phyloP scores from a whole-genome alignment of 2,797 vertebrate species.

The Enoplosus armatus region DNA sequence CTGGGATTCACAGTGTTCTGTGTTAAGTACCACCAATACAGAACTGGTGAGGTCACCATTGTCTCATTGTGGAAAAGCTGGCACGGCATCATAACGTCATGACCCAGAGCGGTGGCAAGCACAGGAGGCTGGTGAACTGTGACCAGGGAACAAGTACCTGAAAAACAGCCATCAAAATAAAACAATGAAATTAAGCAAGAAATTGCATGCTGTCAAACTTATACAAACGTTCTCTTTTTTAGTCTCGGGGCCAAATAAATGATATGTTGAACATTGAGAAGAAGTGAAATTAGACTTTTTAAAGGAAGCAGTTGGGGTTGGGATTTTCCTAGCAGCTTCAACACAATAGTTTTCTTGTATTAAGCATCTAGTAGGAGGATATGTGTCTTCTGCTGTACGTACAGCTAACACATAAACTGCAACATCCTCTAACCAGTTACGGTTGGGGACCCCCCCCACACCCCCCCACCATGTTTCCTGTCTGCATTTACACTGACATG shows the following conservation, averaged over 20 bases:
- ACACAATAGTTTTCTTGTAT: neutral
- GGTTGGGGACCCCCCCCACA: too few species aligned
- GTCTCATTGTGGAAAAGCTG: conserved; percentile 29
- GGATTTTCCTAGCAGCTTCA: neutral
- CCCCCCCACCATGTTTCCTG: too few species aligned
- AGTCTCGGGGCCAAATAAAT: neutral
- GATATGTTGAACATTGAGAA: neutral
- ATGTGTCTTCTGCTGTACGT: neutral
- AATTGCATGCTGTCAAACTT: neutral
- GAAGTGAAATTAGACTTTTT: neutral
- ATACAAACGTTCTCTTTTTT: neutral
- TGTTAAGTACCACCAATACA: conserved; percentile 56
- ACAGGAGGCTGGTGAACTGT: conserved; percentile 59
- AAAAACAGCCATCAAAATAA: neutral
- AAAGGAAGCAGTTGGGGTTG: neutral
- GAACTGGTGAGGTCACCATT: neutral
- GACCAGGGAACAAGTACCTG: conserved; percentile 49
- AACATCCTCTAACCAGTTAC: too few species aligned
- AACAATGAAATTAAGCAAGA: neutral
- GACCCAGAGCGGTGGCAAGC: conserved; percentile 45
- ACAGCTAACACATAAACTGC: too few species aligned
- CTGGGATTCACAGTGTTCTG: accelerated
- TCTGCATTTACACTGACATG: too few species aligned
- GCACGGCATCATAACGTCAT: conserved; percentile 53
- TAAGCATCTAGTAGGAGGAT: neutral